Base-by-base conservation (phyloP, 2,113 vertebrate species). In the Alligator mississippiensis region DNA sequence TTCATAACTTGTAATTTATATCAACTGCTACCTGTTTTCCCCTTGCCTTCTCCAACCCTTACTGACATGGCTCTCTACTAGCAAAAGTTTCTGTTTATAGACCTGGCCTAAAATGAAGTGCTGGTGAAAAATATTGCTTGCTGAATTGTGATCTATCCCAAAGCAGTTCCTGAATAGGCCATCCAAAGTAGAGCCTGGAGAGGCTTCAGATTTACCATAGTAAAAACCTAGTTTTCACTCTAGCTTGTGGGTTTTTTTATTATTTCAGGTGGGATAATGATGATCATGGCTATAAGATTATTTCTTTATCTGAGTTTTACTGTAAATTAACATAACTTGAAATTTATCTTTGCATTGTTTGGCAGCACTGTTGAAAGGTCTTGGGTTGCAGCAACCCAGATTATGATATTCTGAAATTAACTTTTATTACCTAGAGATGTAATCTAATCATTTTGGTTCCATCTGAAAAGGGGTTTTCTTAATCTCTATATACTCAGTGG, bases 391-490 rank as follows among this genome's bases (percentile, higher is more conserved):
- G 47, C 47, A 47, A 47, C 47, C 47, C 47, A 47, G 47, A 47
- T 47, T 47, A 47, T 47, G 66, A 25, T 70, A 70, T 93, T 92
- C 74, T 80, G 62, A 75, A 93, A 70, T 9, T 61, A 77, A 24
- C 4, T 84, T 84, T 84, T 84, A 70, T 77, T 75, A 75, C 47
- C 55, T 82, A 61, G n/a, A 93, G 81, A 8, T 64, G 90, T 27
- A 58, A 28, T 81, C 77, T n/a, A 22, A 28, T 63, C 85, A 68
- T 92, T 94, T 90, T 83, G 54, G 47, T 95, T 85, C 54, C 9
- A 4, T 28, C 63, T 85, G 27, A 47, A 92, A 87, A 80, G 28
- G 47, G 27, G 6, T 90, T 82, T 85, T 81, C 84, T 85, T 81
- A 92, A 80, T 82, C 55, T 82, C 9, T 18, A 10, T 60, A 9